Evolutionary conservation across 2,113 vertebrate species (phyloP).

Genomic region (Colaptes auratus): DNA sequence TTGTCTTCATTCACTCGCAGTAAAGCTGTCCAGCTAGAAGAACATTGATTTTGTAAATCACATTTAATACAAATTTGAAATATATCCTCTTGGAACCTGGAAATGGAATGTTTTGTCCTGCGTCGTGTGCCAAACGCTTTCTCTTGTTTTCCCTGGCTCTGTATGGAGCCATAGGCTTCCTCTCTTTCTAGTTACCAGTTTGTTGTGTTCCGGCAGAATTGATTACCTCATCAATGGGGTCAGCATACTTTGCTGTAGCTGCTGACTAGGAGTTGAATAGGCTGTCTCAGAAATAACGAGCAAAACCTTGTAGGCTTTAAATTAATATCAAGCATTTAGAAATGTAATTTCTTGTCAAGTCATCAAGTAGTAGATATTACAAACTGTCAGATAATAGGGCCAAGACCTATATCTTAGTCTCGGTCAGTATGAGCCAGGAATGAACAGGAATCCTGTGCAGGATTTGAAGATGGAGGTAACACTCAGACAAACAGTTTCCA

Average conservation of each 20-base stretch:
- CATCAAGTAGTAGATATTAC: conserved; percentile 27
- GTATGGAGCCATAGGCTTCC: neutral
- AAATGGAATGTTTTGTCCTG: conserved; percentile 22
- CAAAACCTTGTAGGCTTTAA: conserved; percentile 40
- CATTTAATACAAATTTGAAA: conserved; percentile 42
- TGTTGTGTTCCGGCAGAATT: conserved; percentile 61
- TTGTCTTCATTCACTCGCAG: conserved; percentile 23
- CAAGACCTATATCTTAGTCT: conserved; percentile 22
- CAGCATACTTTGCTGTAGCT: conserved; percentile 43
- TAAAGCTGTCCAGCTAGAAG: conserved; percentile 22
- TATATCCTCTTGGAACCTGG: conserved; percentile 20
- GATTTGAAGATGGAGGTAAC: neutral
- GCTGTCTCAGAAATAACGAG: conserved; percentile 17
- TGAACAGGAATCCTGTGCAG: neutral
- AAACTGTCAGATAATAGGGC: conserved; percentile 31
- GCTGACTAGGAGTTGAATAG: conserved; percentile 25
- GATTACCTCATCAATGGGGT: conserved; percentile 67
- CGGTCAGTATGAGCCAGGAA: neutral
- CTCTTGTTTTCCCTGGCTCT: conserved; percentile 23
- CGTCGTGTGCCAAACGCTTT: conserved; percentile 23
- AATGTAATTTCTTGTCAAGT: conserved; percentile 64
- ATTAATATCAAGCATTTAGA: conserved; percentile 43
- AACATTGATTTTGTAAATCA: conserved; percentile 18
- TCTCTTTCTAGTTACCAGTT: conserved; percentile 20
- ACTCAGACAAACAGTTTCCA: neutral